Evolutionary conservation across 2,797 vertebrate species (phyloP).

Genomic region (Pangasius djambal): DNA sequence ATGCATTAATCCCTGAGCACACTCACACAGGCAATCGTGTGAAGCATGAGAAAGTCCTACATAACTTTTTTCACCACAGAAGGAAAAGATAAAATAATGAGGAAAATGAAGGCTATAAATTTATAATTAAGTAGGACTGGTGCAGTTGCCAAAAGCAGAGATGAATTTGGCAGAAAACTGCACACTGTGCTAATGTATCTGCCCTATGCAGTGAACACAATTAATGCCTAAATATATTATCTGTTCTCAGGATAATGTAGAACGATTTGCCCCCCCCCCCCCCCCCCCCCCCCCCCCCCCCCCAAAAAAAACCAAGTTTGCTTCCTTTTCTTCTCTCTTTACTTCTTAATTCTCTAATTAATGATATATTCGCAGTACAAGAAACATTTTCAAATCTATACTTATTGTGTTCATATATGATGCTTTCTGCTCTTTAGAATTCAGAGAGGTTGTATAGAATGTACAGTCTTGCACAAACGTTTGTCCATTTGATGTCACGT

Average conservation of each 20-base stretch:
- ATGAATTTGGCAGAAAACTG: neutral
- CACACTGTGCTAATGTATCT: neutral
- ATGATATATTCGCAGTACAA: neutral
- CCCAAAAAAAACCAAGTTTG: neutral
- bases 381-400: neutral
- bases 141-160: neutral
- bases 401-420: neutral
- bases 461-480: neutral
- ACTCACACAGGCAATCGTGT: neutral
- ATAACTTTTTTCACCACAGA: neutral
- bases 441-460: neutral
- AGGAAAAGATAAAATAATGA: neutral
- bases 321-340: neutral
- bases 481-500: neutral
- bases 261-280: too few relatives aligned
- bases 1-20: too few relatives aligned
- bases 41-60: neutral
- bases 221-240: neutral
- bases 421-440: neutral
- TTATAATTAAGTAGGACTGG: neutral
- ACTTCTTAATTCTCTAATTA: neutral
- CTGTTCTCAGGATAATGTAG: neutral
- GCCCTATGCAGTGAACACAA: neutral
- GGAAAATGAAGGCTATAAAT: constrained; percentile 1
- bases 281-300: too few relatives aligned